A percentile compares a stretch with the other conserved stretches of the same genome.
Evolutionary conservation across 2,888 invertebrate genomes (phyloP).

Genomic region (Metallyticus violacea): DNA sequence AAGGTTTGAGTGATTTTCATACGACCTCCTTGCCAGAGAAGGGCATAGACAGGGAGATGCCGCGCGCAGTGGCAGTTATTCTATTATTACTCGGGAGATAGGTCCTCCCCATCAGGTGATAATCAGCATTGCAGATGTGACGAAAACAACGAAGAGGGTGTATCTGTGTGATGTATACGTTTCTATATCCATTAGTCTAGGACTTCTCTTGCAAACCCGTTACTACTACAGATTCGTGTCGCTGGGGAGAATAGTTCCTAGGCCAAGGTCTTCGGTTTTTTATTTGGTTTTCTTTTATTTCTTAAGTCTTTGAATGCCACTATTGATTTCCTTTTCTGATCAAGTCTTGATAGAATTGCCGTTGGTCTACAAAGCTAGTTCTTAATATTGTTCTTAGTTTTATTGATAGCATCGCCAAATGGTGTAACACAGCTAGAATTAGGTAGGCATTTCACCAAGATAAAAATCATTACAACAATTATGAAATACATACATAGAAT

Average conservation of each 20-base stretch:
- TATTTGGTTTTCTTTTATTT: background rate
- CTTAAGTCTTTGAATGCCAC: no score
- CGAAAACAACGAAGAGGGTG: background rate
- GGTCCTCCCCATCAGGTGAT: conserved; percentile 13
- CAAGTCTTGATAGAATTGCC: no score
- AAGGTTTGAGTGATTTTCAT: conserved; percentile 13
- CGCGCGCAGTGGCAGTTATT: background rate
- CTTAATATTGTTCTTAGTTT: no score
- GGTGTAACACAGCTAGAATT: no score
- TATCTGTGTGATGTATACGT: background rate
- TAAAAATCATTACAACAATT: no score
- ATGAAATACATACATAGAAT: no score
- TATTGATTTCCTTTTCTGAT: no score
- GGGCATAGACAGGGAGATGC: background rate
- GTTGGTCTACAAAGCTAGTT: no score
- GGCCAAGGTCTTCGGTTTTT: background rate
- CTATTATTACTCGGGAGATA: conserved; percentile 22
- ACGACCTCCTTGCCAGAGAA: background rate
- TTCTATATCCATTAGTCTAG: conserved; percentile 4
- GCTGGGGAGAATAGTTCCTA: no score
- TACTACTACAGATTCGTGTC: background rate
- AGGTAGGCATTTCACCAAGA: no score
- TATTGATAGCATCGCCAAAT: no score
- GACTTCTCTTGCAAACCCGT: background rate
- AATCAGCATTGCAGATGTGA: conserved; percentile 28